Percentiles rank a stretch among this genome's conserved stretches.
phyloP scores from a whole-genome alignment of 2,888 invertebrate species.

The Griposia aprilina region DNA sequence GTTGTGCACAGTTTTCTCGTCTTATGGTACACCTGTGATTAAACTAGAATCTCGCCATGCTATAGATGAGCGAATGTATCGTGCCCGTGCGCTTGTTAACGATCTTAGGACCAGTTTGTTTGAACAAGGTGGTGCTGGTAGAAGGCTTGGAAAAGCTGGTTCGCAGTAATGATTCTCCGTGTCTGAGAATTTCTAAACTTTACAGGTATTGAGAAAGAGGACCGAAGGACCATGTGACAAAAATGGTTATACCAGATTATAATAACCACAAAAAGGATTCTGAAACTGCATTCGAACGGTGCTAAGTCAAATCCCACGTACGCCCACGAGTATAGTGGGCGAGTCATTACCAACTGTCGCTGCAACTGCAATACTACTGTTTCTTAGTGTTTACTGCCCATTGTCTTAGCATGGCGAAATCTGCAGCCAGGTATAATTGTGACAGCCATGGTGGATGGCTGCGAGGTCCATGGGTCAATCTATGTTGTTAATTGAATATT shows the following conservation, averaged over 20 bases:
- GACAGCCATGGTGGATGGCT: conserved; percentile 54
- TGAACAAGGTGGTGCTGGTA: conserved; percentile 44
- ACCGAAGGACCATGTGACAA: conserved; percentile 4
- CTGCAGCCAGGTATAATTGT: conserved; percentile 46
- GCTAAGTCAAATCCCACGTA: conserved; percentile 66
- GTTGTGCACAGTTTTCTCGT: conserved; percentile 36
- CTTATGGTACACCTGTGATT: conserved; percentile 47
- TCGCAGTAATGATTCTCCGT: conserved; percentile 39
- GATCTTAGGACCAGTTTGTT: conserved; percentile 53
- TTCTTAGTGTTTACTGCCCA: conserved; percentile 62
- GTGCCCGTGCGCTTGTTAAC: conserved; percentile 50
- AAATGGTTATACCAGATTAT: conserved; percentile 27
- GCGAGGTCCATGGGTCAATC: conserved; percentile 55
- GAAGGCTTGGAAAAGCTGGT: conserved; percentile 38
- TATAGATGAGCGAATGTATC: conserved; percentile 54
- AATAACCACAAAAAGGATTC: conserved; percentile 51
- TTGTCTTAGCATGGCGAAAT: conserved; percentile 66
- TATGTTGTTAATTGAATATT: conserved; percentile 57
- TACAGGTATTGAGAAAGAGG: conserved; percentile 2
- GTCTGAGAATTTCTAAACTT: conserved; percentile 38
- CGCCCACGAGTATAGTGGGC: conserved; percentile 52
- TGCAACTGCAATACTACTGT: conserved; percentile 62
- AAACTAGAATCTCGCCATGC: conserved; percentile 41
- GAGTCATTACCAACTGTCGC: conserved; percentile 64
- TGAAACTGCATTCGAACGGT: conserved; percentile 49